A percentile compares a stretch with the other conserved stretches of the same genome.
These are phyloP conservation scores for Helicolenus hilgendorfi DNA, from an alignment of 2,797 vertebrate species.

Conservation along the genomic window DNA sequence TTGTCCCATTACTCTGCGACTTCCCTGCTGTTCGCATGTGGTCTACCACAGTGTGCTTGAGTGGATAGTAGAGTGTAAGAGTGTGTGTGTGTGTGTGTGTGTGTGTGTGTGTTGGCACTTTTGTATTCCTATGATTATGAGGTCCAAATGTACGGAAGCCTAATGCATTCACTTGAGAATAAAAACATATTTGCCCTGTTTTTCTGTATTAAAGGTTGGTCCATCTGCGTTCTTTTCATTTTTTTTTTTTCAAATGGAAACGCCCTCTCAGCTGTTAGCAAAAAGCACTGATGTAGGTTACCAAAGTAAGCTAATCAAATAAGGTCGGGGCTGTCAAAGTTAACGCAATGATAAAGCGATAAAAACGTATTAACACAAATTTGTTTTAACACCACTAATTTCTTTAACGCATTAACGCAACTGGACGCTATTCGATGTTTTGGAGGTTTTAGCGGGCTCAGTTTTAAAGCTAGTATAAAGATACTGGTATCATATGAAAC, in stretches of 20 bases:
- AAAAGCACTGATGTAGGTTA: too few species aligned
- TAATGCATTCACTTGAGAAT: background rate
- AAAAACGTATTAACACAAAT: too few species aligned
- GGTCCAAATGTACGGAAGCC: background rate
- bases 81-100: slow-evolving; percentile 1
- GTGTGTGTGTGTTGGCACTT: background rate
- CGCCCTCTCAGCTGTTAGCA: too few species aligned
- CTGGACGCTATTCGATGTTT: too few species aligned
- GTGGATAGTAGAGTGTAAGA: slow-evolving; percentile 36
- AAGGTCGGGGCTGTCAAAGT: too few species aligned
- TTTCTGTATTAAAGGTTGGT: background rate
- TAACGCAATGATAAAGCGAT: too few species aligned
- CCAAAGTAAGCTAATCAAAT: too few species aligned
- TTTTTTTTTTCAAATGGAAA: background rate
- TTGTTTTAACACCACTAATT: too few species aligned
- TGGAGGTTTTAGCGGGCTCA: too few species aligned
- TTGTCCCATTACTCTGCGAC: slow-evolving; percentile 84
- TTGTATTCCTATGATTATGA: slow-evolving; percentile 7
- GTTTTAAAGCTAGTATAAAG: too few species aligned
- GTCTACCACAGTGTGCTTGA: slow-evolving; percentile 57
- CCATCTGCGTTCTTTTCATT: background rate
- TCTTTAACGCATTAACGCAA: too few species aligned
- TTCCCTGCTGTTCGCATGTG: slow-evolving; percentile 76
- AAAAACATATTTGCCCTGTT: background rate
- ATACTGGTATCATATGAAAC: too few species aligned